These are phyloP conservation scores for Micropoecilia bifurca DNA, from an alignment of 2,797 vertebrate species.

Conservation along the genomic window DNA sequence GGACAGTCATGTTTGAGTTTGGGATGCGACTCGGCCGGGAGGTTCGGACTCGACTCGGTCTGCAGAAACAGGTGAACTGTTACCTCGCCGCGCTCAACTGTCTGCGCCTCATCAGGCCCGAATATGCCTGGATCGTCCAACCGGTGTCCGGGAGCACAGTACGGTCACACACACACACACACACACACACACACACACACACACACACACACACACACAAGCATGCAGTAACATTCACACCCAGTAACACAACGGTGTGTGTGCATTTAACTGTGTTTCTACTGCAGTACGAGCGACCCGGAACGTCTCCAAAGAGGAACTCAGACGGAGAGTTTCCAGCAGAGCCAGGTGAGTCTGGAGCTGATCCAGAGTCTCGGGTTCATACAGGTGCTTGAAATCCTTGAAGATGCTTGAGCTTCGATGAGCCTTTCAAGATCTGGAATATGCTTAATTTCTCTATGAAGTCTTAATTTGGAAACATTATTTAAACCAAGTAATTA, in stretches of 20 bases:
- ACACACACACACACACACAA: neutral
- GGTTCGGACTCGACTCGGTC: slow-evolving; percentile 87
- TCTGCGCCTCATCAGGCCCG: slow-evolving; percentile 88
- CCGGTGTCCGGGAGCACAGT: slow-evolving; percentile 82
- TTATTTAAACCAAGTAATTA: no score
- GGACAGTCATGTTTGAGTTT: slow-evolving; percentile 95
- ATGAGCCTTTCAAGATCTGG: no score
- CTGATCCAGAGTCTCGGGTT: neutral
- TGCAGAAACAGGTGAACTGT: slow-evolving; percentile 95
- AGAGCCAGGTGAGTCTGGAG: slow-evolving; percentile 81
- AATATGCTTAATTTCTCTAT: no score
- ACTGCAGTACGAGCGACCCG: slow-evolving; percentile 88
- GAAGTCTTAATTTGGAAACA: no score
- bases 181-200: neutral
- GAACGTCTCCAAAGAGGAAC: slow-evolving; percentile 91
- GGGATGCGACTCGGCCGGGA: slow-evolving; percentile 93
- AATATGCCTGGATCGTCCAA: slow-evolving; percentile 96
- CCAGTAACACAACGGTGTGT: neutral
- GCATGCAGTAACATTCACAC: neutral
- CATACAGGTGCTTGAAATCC: no score
- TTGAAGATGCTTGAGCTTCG: no score
- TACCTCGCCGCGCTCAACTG: slow-evolving; percentile 93
- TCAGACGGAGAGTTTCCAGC: slow-evolving; percentile 89
- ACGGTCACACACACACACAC: neutral
- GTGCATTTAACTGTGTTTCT: neutral